Conservation (phyloP, 1,140 invertebrate species). For the Drosophila setifemur region DNA sequence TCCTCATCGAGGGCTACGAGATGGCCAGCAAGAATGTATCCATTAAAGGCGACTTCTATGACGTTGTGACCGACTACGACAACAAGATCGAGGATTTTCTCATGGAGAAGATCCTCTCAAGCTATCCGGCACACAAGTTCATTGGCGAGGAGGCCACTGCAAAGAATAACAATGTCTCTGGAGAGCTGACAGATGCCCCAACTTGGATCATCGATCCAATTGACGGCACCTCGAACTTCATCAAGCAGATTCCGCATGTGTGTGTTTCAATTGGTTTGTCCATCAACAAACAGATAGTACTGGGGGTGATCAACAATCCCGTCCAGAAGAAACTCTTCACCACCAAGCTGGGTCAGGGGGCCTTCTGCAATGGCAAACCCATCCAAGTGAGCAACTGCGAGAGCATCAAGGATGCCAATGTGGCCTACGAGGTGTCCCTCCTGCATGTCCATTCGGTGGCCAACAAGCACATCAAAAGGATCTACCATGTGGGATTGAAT, state of each 20-base stretch:
- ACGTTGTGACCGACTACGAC: conserved; percentile 93
- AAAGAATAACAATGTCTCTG: conserved; percentile 84
- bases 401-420: conserved; percentile 67
- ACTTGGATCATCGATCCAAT: conserved; percentile 95
- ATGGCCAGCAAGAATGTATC: conserved; percentile 81
- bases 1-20: conserved; percentile 84
- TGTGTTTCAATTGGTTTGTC: conserved; percentile 87
- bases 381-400: conserved; percentile 82
- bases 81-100: conserved; percentile 90
- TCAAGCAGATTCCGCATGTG: conserved; percentile 86
- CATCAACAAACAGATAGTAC: conserved; percentile 86
- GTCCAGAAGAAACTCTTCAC: conserved; percentile 88
- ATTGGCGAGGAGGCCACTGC: conserved; percentile 92
- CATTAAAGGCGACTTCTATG: conserved; percentile 87
- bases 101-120: conserved; percentile 85
- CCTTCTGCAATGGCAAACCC: conserved; percentile 88
- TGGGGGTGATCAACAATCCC: conserved; percentile 91
- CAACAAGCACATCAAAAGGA: conserved; percentile 77
- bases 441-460: conserved; percentile 67
- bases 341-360: conserved; percentile 87
- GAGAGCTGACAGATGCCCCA: conserved; percentile 88
- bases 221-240: conserved; percentile 90
- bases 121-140: conserved; percentile 91
- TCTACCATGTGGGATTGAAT: conserved; percentile 70
- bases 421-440: conserved; percentile 78